Conservation (phyloP, 2,113 vertebrate species). For the Macaca fascicularis region T2T-MFA8v1.1 NC_088395.1:107919001-107919500, state of each 20-base stretch:
- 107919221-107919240: not conserved
- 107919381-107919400: conserved; percentile 18
- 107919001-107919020: not conserved
- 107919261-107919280: conserved; percentile 7
- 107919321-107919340: not conserved
- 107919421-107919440: not conserved
- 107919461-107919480: not conserved
- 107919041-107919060: not conserved
- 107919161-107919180: not conserved
- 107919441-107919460: not conserved
- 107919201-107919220: not conserved
- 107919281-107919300: not conserved
- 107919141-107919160: conserved; percentile 42
- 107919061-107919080: conserved; percentile 3
- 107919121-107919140: conserved; percentile 45
- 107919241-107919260: not conserved
- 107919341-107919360: not conserved
- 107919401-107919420: not conserved
- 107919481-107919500: not conserved
- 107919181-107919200: conserved; percentile 51
- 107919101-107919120: conserved; percentile 17
- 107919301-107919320: not conserved
- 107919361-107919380: conserved; percentile 9
- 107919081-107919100: conserved; percentile 17
- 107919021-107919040: not conserved